Percentiles rank a stretch among this genome's conserved stretches.
Conservation (phyloP, 2,797 vertebrate genomes). For the Thalassophryne amazonica region DNA sequence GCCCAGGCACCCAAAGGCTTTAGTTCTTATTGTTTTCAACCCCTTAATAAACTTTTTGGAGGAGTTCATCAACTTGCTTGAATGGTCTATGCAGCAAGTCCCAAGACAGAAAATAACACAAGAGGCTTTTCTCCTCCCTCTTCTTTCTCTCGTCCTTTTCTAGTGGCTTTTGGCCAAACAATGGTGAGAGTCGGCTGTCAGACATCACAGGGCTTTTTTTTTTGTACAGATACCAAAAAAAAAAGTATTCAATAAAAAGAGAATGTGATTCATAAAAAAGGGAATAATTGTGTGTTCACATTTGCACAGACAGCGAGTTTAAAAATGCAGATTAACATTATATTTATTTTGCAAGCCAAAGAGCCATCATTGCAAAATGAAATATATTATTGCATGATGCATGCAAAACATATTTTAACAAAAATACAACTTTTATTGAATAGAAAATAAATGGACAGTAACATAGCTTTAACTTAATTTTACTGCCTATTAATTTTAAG, state of each 20-base stretch:
- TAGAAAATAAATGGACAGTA: no score
- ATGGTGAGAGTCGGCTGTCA: conserved; percentile 83
- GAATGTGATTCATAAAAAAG: conserved; percentile 67
- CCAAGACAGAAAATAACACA: conserved; percentile 91
- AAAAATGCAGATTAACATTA: no score
- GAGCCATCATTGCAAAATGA: no score
- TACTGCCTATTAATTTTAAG: conserved; percentile 1
- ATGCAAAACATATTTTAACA: no score
- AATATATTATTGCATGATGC: no score
- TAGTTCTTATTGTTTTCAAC: conserved; percentile 89
- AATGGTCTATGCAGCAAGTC: conserved; percentile 93
- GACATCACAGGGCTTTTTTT: conserved; percentile 80
- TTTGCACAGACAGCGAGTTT: conserved; percentile 32
- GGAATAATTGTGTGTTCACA: conserved; percentile 59
- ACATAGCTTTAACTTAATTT: no score
- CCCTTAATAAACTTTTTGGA: conserved; percentile 99
- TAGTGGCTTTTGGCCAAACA: conserved; percentile 75
- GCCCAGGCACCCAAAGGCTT: conserved; percentile 87
- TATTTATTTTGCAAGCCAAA: no score
- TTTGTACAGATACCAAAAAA: conserved; percentile 66
- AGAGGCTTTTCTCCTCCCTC: conserved; percentile 80
- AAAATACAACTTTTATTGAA: no score
- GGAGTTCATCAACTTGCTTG: conserved; percentile 99
- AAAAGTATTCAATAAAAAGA: conserved; percentile 61
- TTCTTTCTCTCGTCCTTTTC: conserved; percentile 71